Evolutionary conservation across 2,113 vertebrate species (phyloP).

Genomic region (Terrapene triunguis): DNA sequence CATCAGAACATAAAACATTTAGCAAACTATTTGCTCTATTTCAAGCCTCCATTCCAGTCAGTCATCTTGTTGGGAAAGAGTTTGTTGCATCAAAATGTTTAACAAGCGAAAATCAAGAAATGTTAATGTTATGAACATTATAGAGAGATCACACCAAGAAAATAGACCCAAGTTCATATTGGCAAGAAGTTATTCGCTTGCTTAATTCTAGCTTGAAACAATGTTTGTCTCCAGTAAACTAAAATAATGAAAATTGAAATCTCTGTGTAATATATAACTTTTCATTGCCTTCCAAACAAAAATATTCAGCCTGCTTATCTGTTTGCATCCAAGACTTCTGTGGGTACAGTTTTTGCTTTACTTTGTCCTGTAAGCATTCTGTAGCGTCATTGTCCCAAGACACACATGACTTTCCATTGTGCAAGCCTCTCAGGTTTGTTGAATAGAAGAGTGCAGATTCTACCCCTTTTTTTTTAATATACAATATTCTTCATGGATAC

Average conservation of each 20-base stretch:
- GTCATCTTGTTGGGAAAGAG: background rate
- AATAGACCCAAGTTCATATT: background rate
- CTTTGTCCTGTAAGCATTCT: conserved; percentile 26
- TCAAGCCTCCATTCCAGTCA: background rate
- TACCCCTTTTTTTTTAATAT: too few relatives aligned
- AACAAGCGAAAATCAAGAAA: background rate
- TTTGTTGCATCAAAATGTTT: background rate
- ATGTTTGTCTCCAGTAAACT: background rate
- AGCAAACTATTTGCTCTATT: background rate
- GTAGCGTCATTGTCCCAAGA: conserved; percentile 28
- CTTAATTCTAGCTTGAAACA: background rate
- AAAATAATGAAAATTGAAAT: background rate
- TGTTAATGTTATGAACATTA: background rate
- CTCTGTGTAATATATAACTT: background rate
- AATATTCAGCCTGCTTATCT: background rate
- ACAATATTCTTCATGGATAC: conserved; percentile 25
- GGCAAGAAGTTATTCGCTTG: background rate
- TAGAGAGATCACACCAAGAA: background rate
- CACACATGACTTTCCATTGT: background rate
- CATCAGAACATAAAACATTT: background rate
- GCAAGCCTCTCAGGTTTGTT: background rate
- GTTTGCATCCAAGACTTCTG: conserved; percentile 30
- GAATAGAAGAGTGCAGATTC: background rate
- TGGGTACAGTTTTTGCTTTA: conserved; percentile 17
- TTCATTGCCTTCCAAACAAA: background rate